Base-by-base conservation (phyloP, 2,888 invertebrate species). In the Drepana falcataria region DNA sequence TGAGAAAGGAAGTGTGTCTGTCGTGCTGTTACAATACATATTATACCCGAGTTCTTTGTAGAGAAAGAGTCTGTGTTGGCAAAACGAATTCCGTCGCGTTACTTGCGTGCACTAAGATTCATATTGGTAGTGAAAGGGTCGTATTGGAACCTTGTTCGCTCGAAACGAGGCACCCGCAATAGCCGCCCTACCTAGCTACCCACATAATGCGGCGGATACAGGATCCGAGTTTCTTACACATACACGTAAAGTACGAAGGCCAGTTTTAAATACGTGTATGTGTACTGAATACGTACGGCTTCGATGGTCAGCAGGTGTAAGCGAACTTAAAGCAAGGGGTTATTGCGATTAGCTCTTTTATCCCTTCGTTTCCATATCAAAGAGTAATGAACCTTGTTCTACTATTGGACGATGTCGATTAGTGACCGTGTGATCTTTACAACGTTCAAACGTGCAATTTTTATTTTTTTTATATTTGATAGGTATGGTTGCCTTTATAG, bases 281-380 rank as follows among this genome's bases (percentile, higher is more conserved):
- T 86, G 87, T 87, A 83, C 83, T 78, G 82, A 87, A 87, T 83
- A 89, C 83, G 85, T 91, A 88, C 81, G 89, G 88, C 91, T 91
- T 90, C 89, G 79, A 88, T 87, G 87, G 87, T 91, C 90, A 90
- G 91, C 91, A 90, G 91, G 91, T 91, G 91, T 85, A 89, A 89
- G 87, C 84, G 79, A 85, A 86, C 82, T 86, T 84, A 71, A 88
- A 85, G 85, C 81, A 83, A 90, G 87, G 91, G 90, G 91, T 84
- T 89, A 89, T 87, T 86, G 85, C 87, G 90, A 89, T 88, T 89
- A 89, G 88, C 88, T 89, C 87, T 87, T 90, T 91, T 88, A 89
- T 91, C 87, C 90, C 87, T 85, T 88, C 86, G 88, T 89, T 89
- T 88, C 86, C 86, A 89, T 89, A 87, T 87, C 84, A 89, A 90